phyloP scores from a whole-genome alignment of 2,888 invertebrate genomes.

The Dermolepida albohirtum region DNA sequence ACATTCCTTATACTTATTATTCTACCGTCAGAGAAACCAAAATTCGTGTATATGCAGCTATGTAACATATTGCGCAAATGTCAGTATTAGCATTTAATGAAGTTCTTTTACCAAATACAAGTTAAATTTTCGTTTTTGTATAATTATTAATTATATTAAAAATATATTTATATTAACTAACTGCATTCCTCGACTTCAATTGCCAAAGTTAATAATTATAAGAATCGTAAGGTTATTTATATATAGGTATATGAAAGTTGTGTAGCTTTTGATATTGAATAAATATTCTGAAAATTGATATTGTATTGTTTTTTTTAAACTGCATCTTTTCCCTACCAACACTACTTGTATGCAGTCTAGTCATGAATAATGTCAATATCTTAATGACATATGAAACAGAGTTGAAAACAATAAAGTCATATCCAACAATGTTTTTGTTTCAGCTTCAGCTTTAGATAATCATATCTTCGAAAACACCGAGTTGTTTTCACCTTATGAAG shows the following conservation, averaged over 20 bases:
- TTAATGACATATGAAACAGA: too few relatives aligned
- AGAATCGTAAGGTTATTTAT: conserved; percentile 25
- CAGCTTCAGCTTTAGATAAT: too few relatives aligned
- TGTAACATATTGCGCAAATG: background rate
- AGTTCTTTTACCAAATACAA: conserved; percentile 2
- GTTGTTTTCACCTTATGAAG: too few relatives aligned
- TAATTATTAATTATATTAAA: conserved; percentile 5
- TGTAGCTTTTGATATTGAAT: conserved; percentile 46
- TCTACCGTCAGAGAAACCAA: too few relatives aligned
- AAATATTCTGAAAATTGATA: conserved; percentile 27
- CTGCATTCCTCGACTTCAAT: conserved; percentile 29
- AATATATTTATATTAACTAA: conserved; percentile 8
- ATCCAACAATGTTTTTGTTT: too few relatives aligned
- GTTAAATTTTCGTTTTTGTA: background rate
- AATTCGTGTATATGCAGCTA: too few relatives aligned
- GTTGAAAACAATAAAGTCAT: too few relatives aligned
- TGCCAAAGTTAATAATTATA: conserved; percentile 31
- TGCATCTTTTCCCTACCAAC: background rate
- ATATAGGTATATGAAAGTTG: conserved; percentile 38
- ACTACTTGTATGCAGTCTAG: too few relatives aligned
- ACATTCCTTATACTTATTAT: too few relatives aligned
- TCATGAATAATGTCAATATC: too few relatives aligned
- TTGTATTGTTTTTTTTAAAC: conserved; percentile 9
- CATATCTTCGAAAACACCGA: too few relatives aligned
- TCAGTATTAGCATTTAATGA: conserved; percentile 2